These are phyloP conservation scores for Myotis vivesi DNA, from an alignment of 2,797 vertebrate species.

Conservation along the genomic window DNA sequence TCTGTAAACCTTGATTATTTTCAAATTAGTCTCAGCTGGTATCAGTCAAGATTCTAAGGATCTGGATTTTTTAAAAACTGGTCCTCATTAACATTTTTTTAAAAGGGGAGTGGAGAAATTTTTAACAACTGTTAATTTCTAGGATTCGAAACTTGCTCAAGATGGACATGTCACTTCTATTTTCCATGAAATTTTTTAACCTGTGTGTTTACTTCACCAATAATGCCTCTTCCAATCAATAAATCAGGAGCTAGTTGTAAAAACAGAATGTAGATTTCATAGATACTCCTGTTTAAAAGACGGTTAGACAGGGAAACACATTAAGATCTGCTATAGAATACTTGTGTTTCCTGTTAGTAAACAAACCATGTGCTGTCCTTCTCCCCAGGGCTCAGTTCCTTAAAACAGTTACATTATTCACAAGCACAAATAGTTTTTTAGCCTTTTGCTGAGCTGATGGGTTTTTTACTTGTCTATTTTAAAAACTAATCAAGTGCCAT, in stretches of 20 bases:
- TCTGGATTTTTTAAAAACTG: background rate
- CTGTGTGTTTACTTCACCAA: background rate
- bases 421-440: conserved; percentile 55
- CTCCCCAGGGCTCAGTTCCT: background rate
- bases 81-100: background rate
- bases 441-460: background rate
- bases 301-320: background rate
- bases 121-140: conserved; percentile 8
- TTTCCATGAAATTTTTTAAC: background rate
- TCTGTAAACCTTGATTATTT: conserved; percentile 5
- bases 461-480: conserved; percentile 11
- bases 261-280: background rate
- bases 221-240: background rate
- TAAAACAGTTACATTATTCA: conserved; percentile 48
- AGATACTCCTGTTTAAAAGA: conserved; percentile 26
- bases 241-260: background rate
- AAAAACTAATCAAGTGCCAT: conserved; percentile 19
- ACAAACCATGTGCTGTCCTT: background rate
- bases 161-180: background rate
- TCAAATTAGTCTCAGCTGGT: background rate
- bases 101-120: background rate
- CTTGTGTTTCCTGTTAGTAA: conserved; percentile 6
- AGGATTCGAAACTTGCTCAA: conserved; percentile 15
- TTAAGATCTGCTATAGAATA: background rate
- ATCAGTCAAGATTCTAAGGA: conserved; percentile 10